A percentile compares a stretch with the other conserved stretches of the same genome.
These are phyloP conservation scores for Synergus laeviventris DNA, from an alignment of 2,888 invertebrate species.

Conservation along the genomic window DNA sequence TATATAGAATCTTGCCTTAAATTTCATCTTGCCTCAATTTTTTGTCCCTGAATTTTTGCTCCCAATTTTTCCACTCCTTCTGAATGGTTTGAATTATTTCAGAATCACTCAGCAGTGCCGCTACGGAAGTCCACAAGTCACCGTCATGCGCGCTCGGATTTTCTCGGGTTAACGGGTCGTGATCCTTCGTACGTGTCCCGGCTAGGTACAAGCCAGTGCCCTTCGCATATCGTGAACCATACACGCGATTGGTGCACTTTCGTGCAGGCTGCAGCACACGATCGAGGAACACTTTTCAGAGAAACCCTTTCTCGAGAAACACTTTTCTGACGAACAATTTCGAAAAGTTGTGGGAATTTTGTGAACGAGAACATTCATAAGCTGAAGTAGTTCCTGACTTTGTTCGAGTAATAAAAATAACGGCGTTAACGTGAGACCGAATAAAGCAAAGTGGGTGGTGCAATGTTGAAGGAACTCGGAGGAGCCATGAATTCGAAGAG, in stretches of 20 bases:
- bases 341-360: neutral
- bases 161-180: slow-evolving; percentile 36
- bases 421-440: slow-evolving; percentile 21
- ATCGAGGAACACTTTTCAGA: neutral
- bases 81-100: slow-evolving; percentile 18
- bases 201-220: slow-evolving; percentile 27
- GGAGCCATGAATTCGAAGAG: neutral
- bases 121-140: slow-evolving; percentile 29
- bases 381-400: slow-evolving; percentile 15
- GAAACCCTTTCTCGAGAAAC: neutral
- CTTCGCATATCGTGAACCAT: slow-evolving; percentile 27
- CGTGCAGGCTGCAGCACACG: neutral
- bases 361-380: neutral
- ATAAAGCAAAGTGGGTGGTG: slow-evolving; percentile 8
- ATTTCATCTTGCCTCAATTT: neutral
- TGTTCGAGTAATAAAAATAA: slow-evolving; percentile 9
- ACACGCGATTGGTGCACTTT: slow-evolving; percentile 9
- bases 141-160: slow-evolving; percentile 35
- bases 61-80: neutral
- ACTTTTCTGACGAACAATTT: neutral
- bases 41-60: neutral
- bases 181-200: slow-evolving; percentile 35
- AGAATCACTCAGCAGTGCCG: slow-evolving; percentile 35
- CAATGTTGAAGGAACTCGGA: slow-evolving; percentile 11
- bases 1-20: neutral